A percentile compares a stretch with the other conserved stretches of the same genome.
phyloP scores from a whole-genome alignment of 2,113 vertebrate genomes.

The Saguinus imperator region DNA sequence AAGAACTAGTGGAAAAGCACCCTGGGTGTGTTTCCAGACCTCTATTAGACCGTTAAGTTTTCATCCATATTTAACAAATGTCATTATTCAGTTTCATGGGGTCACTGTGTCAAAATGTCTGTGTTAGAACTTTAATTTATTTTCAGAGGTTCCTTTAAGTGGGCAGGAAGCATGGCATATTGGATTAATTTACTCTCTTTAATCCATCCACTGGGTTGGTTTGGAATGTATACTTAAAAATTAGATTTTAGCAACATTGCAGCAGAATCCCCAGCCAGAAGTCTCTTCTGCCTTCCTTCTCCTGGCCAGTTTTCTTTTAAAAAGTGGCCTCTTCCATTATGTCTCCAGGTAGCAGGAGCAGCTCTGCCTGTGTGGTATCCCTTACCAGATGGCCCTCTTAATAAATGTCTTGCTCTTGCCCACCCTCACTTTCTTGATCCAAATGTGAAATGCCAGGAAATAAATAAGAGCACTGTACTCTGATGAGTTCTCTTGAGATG shows the following conservation, averaged over 20 bases:
- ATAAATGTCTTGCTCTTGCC: slow-evolving; percentile 65
- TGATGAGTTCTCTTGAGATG: slow-evolving; percentile 68
- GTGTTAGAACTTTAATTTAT: slow-evolving; percentile 85
- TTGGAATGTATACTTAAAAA: slow-evolving; percentile 69
- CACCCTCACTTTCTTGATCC: slow-evolving; percentile 69
- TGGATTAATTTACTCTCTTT: slow-evolving; percentile 77
- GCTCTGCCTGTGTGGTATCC: slow-evolving; percentile 26
- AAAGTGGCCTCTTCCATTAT: background rate
- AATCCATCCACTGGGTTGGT: slow-evolving; percentile 69
- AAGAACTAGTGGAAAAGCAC: slow-evolving; percentile 1
- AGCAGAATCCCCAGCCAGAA: background rate
- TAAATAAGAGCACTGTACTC: slow-evolving; percentile 62
- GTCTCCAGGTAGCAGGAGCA: slow-evolving; percentile 25
- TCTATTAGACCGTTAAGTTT: slow-evolving; percentile 76
- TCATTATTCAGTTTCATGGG: slow-evolving; percentile 86
- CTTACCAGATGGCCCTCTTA: slow-evolving; percentile 75
- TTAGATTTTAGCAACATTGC: slow-evolving; percentile 53
- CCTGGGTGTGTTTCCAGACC: slow-evolving; percentile 78
- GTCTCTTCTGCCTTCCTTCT: background rate
- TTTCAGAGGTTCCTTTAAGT: slow-evolving; percentile 77
- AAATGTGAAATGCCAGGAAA: slow-evolving; percentile 76
- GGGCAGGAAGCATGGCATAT: slow-evolving; percentile 75
- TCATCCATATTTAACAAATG: slow-evolving; percentile 84
- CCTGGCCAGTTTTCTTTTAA: background rate
- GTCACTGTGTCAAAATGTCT: slow-evolving; percentile 85